Percentiles rank a stretch among this genome's conserved stretches.
Conservation (phyloP, 2,888 invertebrate species). For the Epistrophella euchroma region DNA sequence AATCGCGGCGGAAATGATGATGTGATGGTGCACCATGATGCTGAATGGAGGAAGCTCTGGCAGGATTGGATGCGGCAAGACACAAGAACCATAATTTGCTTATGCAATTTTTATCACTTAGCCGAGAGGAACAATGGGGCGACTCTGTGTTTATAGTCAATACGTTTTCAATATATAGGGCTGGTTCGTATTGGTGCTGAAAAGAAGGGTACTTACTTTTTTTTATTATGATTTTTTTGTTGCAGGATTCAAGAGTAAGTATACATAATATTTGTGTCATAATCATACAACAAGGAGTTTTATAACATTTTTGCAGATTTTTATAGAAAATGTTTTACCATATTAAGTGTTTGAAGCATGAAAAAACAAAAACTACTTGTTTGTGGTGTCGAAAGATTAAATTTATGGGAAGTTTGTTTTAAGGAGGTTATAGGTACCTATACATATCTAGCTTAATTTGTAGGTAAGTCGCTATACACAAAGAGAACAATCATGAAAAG, state of each 20-base stretch:
- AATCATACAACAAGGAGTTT: conserved; percentile 19
- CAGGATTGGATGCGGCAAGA: conserved; percentile 38
- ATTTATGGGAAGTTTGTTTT: conserved; percentile 6
- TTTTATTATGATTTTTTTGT: background rate
- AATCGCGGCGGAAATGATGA: conserved; percentile 26
- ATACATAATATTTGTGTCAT: conserved; percentile 17
- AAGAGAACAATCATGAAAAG: background rate
- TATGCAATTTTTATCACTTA: conserved; percentile 65
- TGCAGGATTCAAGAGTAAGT: background rate
- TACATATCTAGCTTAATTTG: background rate
- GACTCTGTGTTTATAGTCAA: conserved; percentile 46
- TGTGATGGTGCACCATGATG: conserved; percentile 17
- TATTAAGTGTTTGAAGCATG: background rate
- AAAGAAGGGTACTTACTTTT: conserved; percentile 4
- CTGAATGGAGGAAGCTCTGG: background rate
- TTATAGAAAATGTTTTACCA: conserved; percentile 27
- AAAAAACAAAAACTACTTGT: background rate
- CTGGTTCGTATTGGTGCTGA: conserved; percentile 22
- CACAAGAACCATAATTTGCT: conserved; percentile 65
- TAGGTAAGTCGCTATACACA: background rate
- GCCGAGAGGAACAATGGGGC: conserved; percentile 29
- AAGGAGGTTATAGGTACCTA: background rate
- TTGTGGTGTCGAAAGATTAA: conserved; percentile 30
- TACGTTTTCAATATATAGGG: conserved; percentile 37
- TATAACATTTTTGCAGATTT: conserved; percentile 31